Base-by-base conservation (phyloP, 1,140 invertebrate species). In the Nylanderia fulva region DNA sequence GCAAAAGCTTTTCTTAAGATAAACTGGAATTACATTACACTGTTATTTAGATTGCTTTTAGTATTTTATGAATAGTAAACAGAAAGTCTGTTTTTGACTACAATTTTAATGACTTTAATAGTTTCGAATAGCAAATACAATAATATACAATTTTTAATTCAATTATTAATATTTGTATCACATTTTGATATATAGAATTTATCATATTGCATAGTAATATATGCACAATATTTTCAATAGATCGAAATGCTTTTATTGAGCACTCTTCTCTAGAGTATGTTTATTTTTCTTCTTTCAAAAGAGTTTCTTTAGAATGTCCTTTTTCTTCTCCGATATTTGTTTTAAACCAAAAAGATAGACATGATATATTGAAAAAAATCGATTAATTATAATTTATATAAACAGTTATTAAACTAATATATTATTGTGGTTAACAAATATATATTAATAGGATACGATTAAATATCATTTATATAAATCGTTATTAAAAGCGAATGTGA, bases 241-340 rank as follows among this genome's bases (percentile, higher is more conserved):
- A 42, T 56, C 24, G 13, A 74, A 39, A 74, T 54, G 5, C 33
- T 60, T 75, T 42, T 60, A 60, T 1, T 48, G 45, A 18, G 15
- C 5, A 8, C 45, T 61, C 0, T 36, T 64, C 18, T 1, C 5
- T 18, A 48, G 15, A 5, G 45, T 5, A 5, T 61, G 36, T 42
- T 75, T 61, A 61, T 18, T 60, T 60, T 60, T 60, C 9, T 42
- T 39, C 56, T 3, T 42, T 39, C 39, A 36, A n/a, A 54, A 39
- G n/a, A n/a, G 11, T 2, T 39, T 2, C 39, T 68, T 39, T 33
- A 48, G 21, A 15, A 54, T 48, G n/a, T 48, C 13, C 0, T 58
- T 7, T n/a, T 71, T 71, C 18, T 71, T 39, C 13, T 45, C 27
- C 5, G 42, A 52, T 71, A 56, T 80, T 72, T n/a, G n/a, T n/a